Percentiles rank a stretch among this genome's conserved stretches.
Conservation (phyloP, 2,888 invertebrate genomes). For the Agonopterix subpropinquella region DNA sequence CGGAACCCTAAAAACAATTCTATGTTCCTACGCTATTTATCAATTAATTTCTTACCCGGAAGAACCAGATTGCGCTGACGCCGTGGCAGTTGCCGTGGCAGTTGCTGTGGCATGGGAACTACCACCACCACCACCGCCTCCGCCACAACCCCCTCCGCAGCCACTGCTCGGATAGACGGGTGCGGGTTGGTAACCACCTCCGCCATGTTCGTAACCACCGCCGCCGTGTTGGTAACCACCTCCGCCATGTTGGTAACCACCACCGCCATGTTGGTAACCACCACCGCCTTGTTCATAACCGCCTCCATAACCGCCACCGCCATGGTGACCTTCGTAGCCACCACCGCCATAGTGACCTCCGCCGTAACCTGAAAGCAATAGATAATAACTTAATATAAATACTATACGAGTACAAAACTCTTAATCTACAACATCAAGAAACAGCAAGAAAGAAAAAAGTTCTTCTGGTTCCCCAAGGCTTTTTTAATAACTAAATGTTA, state of each 20-base stretch:
- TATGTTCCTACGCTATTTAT: too few relatives aligned
- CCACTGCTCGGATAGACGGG: too few relatives aligned
- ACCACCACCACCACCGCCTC: background rate
- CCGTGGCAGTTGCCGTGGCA: slow-evolving; percentile 24
- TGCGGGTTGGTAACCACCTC: background rate
- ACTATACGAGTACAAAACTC: too few relatives aligned
- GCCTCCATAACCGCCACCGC: slow-evolving; percentile 18
- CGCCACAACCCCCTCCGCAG: background rate
- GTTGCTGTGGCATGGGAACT: slow-evolving; percentile 32
- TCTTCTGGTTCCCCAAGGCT: too few relatives aligned
- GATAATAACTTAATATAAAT: too few relatives aligned
- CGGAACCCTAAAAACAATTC: too few relatives aligned
- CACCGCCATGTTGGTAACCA: background rate
- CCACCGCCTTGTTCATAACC: slow-evolving; percentile 12
- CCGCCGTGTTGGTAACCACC: background rate
- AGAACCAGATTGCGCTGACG: slow-evolving; percentile 4
- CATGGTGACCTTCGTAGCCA: slow-evolving; percentile 22
- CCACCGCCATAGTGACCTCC: slow-evolving; percentile 30
- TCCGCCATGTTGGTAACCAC: slow-evolving; percentile 2
- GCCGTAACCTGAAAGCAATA: slow-evolving; percentile 2
- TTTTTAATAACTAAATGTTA: too few relatives aligned
- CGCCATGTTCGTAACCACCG: background rate
- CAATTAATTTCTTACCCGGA: slow-evolving; percentile 10
- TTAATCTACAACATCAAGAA: too few relatives aligned
- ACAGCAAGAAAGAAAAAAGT: too few relatives aligned